These are phyloP conservation scores for Limulus polyphemus DNA, from an alignment of 2,888 invertebrate species.

Conservation along the genomic window DNA sequence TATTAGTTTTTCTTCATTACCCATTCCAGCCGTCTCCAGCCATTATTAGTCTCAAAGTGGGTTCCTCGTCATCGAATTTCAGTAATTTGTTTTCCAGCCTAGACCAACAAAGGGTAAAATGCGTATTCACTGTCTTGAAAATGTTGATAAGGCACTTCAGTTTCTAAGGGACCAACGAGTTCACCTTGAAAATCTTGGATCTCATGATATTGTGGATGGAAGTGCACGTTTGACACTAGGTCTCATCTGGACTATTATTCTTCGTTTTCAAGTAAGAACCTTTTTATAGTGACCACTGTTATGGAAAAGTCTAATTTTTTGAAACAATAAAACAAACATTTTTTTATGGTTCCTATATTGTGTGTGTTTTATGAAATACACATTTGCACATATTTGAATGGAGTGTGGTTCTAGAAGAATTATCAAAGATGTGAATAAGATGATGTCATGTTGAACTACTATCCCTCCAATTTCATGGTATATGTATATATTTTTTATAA, in stretches of 20 bases:
- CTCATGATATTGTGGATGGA: constrained; percentile 99
- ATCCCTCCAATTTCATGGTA: too few relatives aligned
- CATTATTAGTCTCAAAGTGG: too few relatives aligned
- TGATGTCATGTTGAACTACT: too few relatives aligned
- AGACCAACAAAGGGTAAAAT: constrained; percentile 99
- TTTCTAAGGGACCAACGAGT: constrained; percentile 91
- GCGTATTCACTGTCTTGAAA: constrained; percentile 99
- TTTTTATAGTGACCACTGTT: background rate
- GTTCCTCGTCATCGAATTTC: too few relatives aligned
- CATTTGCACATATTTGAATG: too few relatives aligned
- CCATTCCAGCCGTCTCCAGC: too few relatives aligned
- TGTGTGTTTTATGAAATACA: too few relatives aligned
- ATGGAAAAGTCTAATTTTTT: background rate
- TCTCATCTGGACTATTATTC: constrained; percentile 99
- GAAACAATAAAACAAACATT: background rate
- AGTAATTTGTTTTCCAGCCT: constrained; percentile 51
- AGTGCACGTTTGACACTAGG: constrained; percentile 92
- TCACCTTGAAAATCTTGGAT: constrained; percentile 98
- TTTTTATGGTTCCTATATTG: background rate
- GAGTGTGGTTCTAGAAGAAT: too few relatives aligned
- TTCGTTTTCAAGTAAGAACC: constrained; percentile 78
- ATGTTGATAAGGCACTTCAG: constrained; percentile 97
- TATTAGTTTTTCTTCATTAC: too few relatives aligned
- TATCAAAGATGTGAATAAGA: too few relatives aligned
- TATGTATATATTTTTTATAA: too few relatives aligned